Base-by-base conservation (phyloP, 1,140 invertebrate species). In the Zaprionus kolodkinae region DNA sequence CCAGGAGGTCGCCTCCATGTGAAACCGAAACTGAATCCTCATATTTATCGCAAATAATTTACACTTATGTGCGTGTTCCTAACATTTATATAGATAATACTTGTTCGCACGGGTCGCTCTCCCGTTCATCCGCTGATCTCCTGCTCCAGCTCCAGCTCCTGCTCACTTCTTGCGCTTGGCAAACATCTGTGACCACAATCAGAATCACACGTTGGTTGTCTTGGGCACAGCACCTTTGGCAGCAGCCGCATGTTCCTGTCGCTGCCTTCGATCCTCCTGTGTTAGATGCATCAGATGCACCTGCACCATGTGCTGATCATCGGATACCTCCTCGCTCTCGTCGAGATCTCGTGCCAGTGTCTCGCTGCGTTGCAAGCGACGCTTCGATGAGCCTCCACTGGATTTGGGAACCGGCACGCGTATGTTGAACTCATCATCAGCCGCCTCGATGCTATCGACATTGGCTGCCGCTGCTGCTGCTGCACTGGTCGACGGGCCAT, bases 141-240 rank as follows among this genome's bases (percentile, higher is more conserved):
- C 45, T 48, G 21, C 21, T 21, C 45, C n/a, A 5, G 6, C 9
- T 21, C 15, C 45, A 21, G 21, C 21, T 21, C 45, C n/a, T 11
- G 6, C 17, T 50, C 10, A 50, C 75, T 89, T 88, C 64, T 81
- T 89, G 38, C 86, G 81, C 38, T 76, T 88, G 75, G 72, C 81
- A 79, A 88, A 88, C 75, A 88, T 76, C 45, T 88, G 85, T n/a
- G 85, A 85, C 85, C 81, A 88, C 71, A 86, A 86, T 88, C 84
- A 70, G 78, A 88, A 88, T 88, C 85, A 89, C 30, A 88, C 85
- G 81, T 76, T 79, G 17, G 85, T 70, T 1, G 74, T 60, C 54
- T 85, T 88, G 30, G 85, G 85, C 21, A 80, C 72, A 9, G 81
- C 81, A 0, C 78, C 85, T 6, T 75, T 81, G 64, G 81, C 63